Evolutionary conservation across 2,888 invertebrate genomes (phyloP).

Genomic region (Diarsia rubi): DNA sequence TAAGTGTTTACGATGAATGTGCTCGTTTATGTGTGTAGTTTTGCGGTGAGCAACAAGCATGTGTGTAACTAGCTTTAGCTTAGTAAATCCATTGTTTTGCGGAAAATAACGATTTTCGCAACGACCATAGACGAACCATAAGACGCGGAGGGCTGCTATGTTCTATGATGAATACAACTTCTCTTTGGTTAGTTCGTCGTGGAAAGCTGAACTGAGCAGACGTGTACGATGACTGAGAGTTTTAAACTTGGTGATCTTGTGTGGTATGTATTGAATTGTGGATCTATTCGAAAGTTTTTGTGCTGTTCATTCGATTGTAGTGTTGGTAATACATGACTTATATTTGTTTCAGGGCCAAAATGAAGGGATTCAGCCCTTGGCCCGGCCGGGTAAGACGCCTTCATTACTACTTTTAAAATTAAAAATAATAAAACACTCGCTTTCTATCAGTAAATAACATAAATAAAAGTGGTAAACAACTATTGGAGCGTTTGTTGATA

Average conservation of each 20-base stretch:
- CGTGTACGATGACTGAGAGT: constrained; percentile 85
- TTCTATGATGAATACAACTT: constrained; percentile 70
- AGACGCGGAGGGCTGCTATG: constrained; percentile 60
- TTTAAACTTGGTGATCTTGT: constrained; percentile 90
- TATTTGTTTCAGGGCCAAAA: constrained; percentile 96
- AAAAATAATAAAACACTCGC: constrained; percentile 39
- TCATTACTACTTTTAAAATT: constrained; percentile 71
- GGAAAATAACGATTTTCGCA: constrained; percentile 53
- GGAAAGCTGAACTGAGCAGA: constrained; percentile 75
- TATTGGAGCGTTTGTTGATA: constrained; percentile 59
- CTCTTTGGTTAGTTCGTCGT: constrained; percentile 87
- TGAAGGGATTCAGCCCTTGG: constrained; percentile 99
- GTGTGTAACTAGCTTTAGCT: background rate
- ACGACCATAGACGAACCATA: constrained; percentile 75
- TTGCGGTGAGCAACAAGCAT: background rate
- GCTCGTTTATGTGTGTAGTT: background rate
- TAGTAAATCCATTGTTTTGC: background rate
- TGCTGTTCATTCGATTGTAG: constrained; percentile 77
- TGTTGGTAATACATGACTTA: constrained; percentile 63
- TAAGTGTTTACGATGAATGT: background rate
- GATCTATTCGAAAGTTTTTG: constrained; percentile 67
- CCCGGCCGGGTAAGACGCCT: constrained; percentile 97
- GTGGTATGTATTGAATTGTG: constrained; percentile 84
- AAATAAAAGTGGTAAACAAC: constrained; percentile 53
- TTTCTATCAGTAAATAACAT: constrained; percentile 29